A percentile compares a stretch with the other conserved stretches of the same genome.
phyloP scores from a whole-genome alignment of 2,888 invertebrate species.

The Cyaniris semiargus region DNA sequence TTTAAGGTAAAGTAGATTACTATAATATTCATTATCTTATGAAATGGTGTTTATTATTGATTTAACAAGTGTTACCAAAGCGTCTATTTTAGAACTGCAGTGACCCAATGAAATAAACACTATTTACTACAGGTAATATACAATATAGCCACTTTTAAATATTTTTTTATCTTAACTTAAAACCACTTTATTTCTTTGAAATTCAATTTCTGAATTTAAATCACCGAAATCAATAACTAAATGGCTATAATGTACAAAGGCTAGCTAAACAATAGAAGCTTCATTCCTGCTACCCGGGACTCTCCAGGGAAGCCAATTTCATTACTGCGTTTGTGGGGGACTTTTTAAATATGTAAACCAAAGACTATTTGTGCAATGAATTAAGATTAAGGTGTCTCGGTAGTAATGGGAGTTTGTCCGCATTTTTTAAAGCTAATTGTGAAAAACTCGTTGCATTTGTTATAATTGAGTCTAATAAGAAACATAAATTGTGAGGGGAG shows the following conservation, averaged over 20 bases:
- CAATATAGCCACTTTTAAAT: too few relatives aligned
- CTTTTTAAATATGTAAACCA: slow-evolving; percentile 72
- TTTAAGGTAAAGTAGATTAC: too few relatives aligned
- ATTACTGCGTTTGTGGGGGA: slow-evolving; percentile 67
- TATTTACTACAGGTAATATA: too few relatives aligned
- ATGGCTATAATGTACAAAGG: slow-evolving; percentile 41
- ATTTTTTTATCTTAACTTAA: too few relatives aligned
- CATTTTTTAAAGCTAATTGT: slow-evolving; percentile 19
- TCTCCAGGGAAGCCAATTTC: slow-evolving; percentile 75
- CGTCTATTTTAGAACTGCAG: too few relatives aligned
- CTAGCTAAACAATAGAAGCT: slow-evolving; percentile 47
- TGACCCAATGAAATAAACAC: too few relatives aligned
- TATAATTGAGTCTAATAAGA: slow-evolving; percentile 9
- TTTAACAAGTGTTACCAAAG: too few relatives aligned
- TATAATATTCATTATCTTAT: too few relatives aligned
- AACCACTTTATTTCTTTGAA: background rate
- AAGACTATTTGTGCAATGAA: slow-evolving; percentile 68
- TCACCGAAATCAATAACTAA: background rate
- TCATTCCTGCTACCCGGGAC: slow-evolving; percentile 46
- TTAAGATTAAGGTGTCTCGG: slow-evolving; percentile 63
- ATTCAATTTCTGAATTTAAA: background rate
- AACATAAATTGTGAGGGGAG: slow-evolving; percentile 23
- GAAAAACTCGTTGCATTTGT: slow-evolving; percentile 20
- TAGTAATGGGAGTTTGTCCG: slow-evolving; percentile 41
- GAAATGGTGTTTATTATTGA: too few relatives aligned